A percentile compares a stretch with the other conserved stretches of the same genome.
These are phyloP conservation scores for Drosophila testacea DNA, from an alignment of 2,888 invertebrate species.

Conservation along the genomic window DNA sequence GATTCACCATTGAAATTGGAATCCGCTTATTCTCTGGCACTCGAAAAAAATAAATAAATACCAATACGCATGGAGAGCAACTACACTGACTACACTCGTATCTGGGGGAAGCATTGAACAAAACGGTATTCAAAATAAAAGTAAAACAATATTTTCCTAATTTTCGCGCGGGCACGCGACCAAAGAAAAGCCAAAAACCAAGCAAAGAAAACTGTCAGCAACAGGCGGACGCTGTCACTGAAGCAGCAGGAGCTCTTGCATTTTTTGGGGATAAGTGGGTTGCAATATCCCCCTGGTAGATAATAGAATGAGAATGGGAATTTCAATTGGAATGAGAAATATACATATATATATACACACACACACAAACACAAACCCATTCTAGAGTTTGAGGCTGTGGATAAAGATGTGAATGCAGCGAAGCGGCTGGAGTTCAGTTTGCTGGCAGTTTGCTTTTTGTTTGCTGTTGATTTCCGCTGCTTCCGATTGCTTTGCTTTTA, in stretches of 20 bases:
- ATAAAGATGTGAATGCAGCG: slow-evolving; percentile 58
- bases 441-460: slow-evolving; percentile 63
- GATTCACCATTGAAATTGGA: slow-evolving; percentile 71
- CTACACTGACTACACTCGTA: not conserved
- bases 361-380: slow-evolving; percentile 1
- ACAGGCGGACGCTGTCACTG: slow-evolving; percentile 61
- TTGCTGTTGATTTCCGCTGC: slow-evolving; percentile 75
- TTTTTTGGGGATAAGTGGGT: slow-evolving; percentile 2
- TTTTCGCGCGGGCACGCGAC: slow-evolving; percentile 76
- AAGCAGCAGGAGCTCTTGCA: slow-evolving; percentile 37
- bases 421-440: slow-evolving; percentile 36
- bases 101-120: slow-evolving; percentile 2
- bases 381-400: not conserved
- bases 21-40: slow-evolving; percentile 59
- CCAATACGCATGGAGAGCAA: slow-evolving; percentile 32
- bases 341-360: not conserved
- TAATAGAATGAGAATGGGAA: not conserved
- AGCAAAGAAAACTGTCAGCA: slow-evolving; percentile 77
- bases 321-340: not conserved
- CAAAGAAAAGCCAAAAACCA: slow-evolving; percentile 52
- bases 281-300: slow-evolving; percentile 3
- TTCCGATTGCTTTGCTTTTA: slow-evolving; percentile 78
- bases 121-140: slow-evolving; percentile 31
- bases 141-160: slow-evolving; percentile 74
- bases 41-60: slow-evolving; percentile 47